A percentile compares a stretch with the other conserved stretches of the same genome.
Conservation (phyloP, 2,113 vertebrate species). For the Papio anubis region DNA sequence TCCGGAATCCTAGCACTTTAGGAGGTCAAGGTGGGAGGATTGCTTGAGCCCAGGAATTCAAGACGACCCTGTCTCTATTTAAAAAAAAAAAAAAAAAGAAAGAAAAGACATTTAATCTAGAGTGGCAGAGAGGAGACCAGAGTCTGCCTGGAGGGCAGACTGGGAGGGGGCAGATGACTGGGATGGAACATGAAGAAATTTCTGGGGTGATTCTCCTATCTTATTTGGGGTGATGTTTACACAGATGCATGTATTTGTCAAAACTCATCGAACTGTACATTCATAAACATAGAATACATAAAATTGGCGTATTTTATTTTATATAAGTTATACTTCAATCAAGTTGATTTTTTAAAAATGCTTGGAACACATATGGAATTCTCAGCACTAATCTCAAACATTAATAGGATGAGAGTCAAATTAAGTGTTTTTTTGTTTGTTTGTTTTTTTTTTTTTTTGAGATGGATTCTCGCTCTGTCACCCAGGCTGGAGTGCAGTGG, state of each 20-base stretch:
- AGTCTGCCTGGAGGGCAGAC: too few relatives aligned
- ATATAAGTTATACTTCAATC: background rate
- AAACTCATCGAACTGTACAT: background rate
- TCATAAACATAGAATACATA: background rate
- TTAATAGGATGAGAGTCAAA: background rate
- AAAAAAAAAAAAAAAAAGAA: too few relatives aligned
- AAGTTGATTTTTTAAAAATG: background rate
- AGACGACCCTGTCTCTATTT: too few relatives aligned
- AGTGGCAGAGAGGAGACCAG: background rate
- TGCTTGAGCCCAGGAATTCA: too few relatives aligned
- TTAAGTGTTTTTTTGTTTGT: background rate
- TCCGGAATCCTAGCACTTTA: too few relatives aligned
- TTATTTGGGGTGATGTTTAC: background rate
- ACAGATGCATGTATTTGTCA: background rate
- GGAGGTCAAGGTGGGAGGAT: too few relatives aligned
- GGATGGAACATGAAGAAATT: background rate
- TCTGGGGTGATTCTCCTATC: background rate
- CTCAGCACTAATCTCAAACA: background rate
- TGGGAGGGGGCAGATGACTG: too few relatives aligned
- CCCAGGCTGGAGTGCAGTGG: too few relatives aligned
- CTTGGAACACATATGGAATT: background rate
- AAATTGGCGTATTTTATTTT: background rate
- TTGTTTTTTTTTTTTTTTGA: too few relatives aligned
- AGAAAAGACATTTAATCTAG: too few relatives aligned
- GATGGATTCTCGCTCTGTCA: too few relatives aligned